phyloP scores from a whole-genome alignment of 2,113 vertebrate genomes.

The Saccopteryx leptura region DNA sequence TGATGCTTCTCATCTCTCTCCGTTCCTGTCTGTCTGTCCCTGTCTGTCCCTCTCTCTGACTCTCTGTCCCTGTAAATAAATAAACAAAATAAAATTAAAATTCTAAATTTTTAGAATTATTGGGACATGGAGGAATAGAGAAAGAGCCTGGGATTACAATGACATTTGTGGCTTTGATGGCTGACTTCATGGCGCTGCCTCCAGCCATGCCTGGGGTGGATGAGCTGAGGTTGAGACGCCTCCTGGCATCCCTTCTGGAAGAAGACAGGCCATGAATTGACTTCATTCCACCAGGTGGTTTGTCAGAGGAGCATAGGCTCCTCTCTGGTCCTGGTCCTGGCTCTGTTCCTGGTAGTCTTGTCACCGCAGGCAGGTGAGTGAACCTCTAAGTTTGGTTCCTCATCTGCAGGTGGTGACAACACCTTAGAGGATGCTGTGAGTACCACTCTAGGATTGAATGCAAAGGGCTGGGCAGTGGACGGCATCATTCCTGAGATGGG shows the following conservation, averaged over 20 bases:
- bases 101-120: not conserved
- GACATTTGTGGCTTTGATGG: not conserved
- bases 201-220: not conserved
- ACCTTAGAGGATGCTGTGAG: not conserved
- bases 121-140: not conserved
- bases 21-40: too few species aligned
- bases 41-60: too few species aligned
- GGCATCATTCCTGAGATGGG: accelerated
- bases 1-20: too few species aligned
- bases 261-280: not conserved
- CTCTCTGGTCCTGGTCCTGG: too few species aligned
- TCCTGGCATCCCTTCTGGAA: too few species aligned
- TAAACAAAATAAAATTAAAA: not conserved
- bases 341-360: not conserved
- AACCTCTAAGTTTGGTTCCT: not conserved
- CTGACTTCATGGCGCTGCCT: not conserved
- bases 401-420: not conserved
- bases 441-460: accelerated
- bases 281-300: accelerated
- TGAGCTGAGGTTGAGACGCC: not conserved
- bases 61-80: too few species aligned
- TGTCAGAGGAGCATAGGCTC: not conserved
- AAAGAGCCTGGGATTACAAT: accelerated
- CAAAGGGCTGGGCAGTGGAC: accelerated
- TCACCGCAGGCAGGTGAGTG: too few species aligned